A percentile compares a stretch with the other conserved stretches of the same genome.
phyloP scores from a whole-genome alignment of 2,797 vertebrate species.

The Xerus rutilus region DNA sequence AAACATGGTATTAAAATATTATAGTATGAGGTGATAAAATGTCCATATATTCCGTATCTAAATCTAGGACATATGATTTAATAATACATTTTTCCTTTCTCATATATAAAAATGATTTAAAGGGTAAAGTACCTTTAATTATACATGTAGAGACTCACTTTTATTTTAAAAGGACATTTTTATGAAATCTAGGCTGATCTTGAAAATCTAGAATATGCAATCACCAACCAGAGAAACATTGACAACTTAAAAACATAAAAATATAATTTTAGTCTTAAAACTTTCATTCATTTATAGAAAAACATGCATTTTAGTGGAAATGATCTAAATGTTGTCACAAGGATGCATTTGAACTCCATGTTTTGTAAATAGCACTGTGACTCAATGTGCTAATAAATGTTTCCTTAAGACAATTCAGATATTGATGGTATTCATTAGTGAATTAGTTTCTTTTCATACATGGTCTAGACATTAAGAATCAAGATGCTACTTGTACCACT shows the following conservation, averaged over 20 bases:
- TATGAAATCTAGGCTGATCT: not conserved
- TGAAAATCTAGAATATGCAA: not conserved
- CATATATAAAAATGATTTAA: constrained; percentile 18
- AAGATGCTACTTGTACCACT: not conserved
- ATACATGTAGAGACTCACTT: not conserved
- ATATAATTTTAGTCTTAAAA: constrained; percentile 54
- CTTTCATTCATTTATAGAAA: constrained; percentile 74
- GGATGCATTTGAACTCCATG: constrained; percentile 78
- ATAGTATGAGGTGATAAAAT: not conserved
- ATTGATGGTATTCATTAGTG: constrained; percentile 67
- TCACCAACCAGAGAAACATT: not conserved
- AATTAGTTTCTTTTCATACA: not conserved
- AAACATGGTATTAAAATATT: constrained; percentile 44
- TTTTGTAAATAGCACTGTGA: constrained; percentile 79
- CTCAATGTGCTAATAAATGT: constrained; percentile 78
- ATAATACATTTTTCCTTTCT: not conserved
- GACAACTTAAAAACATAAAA: not conserved
- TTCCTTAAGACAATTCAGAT: constrained; percentile 76
- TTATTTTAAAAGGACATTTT: constrained; percentile 15
- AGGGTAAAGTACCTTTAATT: constrained; percentile 42
- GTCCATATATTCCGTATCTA: not conserved
- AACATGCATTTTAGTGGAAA: constrained; percentile 65
- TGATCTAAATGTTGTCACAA: constrained; percentile 75
- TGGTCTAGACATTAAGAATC: constrained; percentile 48
- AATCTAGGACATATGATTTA: not conserved